Evolutionary conservation across 2,888 invertebrate species (phyloP).

Genomic region (Eurytoma adleriae): DNA sequence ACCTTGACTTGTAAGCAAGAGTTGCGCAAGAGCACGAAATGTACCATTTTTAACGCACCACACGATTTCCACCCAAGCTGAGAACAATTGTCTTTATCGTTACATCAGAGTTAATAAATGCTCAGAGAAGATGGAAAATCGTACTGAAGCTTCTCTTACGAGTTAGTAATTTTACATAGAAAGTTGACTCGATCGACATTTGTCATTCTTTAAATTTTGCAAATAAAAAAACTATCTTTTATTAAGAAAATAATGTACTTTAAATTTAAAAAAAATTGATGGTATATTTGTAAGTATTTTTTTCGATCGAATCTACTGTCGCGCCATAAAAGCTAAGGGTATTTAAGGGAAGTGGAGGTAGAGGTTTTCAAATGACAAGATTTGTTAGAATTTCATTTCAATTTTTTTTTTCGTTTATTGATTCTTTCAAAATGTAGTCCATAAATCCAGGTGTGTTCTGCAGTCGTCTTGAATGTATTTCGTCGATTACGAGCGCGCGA

Average conservation of each 20-base stretch:
- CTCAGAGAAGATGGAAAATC: constrained; percentile 34
- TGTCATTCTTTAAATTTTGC: background rate
- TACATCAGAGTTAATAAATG: background rate
- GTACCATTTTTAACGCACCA: constrained; percentile 26
- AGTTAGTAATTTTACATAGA: constrained; percentile 53
- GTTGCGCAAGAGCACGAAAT: constrained; percentile 8
- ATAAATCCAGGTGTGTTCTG: constrained; percentile 12
- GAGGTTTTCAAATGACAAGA: constrained; percentile 52
- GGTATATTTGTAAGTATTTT: too few species aligned
- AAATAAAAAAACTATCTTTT: background rate
- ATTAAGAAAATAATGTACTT: background rate
- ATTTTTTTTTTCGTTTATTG: constrained; percentile 52
- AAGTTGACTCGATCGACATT: constrained; percentile 47
- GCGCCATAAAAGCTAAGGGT: constrained; percentile 41
- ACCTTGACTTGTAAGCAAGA: constrained; percentile 23
- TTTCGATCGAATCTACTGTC: constrained; percentile 49
- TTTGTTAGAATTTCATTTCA: constrained; percentile 27
- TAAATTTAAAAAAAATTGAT: background rate
- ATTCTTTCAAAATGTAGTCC: constrained; percentile 37
- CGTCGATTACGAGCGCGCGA: constrained; percentile 14
- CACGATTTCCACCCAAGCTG: constrained; percentile 37
- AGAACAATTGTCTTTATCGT: background rate
- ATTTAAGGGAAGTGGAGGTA: constrained; percentile 33
- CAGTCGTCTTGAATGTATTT: background rate
- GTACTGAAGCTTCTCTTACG: constrained; percentile 19